Base-by-base conservation (phyloP, 2,888 invertebrate genomes). In the Erebia aethiops region DNA sequence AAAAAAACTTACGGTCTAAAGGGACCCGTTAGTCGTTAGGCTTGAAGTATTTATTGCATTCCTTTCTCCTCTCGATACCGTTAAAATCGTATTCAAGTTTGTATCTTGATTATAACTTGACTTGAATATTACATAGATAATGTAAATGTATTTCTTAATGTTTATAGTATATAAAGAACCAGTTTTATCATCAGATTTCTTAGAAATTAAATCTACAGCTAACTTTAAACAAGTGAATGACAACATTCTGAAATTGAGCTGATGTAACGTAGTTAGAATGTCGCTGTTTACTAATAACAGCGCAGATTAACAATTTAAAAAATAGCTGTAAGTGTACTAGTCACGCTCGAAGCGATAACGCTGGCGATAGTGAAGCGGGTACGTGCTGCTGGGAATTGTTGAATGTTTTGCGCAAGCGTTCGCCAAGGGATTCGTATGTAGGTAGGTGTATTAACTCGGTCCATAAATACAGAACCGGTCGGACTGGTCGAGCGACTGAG, bases 401-500 rank as follows among this genome's bases (percentile, higher is more conserved):
- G 80, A 81, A 83, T 79, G 87, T 86, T 91, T 91, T 91, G 90
- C 89, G 90, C 91, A 91, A 90, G 87, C 87, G 86, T 83, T 83
- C 82, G 82, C 87, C 86, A 83, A 86, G 84, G 87, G 89, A 88
- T 87, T 91, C 85, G 86, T 89, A 89, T 89, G 87, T 89, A 88
- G 91, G 91, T 91, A 91, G 90, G 85, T 90, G 91, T 91, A 90
- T 90, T 89, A 89, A 90, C 89, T 88, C 87, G 80, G 85, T 90
- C 91, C 92, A 91, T 92, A 92, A 92, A 92, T 92, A 92, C 87
- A 81, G 89, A 92, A 92, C 93, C 89, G 90, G 93, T 91, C 78
- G 78, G 83, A 92, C 92, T 86, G 89, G 92, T 91, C 90, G 87
- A 89, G 90, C 89, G 91, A 91, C 92, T 91, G 87, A 89, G 90